Conservation (phyloP, 2,888 invertebrate genomes). For the Mesorhabditis spiculigera region DNA sequence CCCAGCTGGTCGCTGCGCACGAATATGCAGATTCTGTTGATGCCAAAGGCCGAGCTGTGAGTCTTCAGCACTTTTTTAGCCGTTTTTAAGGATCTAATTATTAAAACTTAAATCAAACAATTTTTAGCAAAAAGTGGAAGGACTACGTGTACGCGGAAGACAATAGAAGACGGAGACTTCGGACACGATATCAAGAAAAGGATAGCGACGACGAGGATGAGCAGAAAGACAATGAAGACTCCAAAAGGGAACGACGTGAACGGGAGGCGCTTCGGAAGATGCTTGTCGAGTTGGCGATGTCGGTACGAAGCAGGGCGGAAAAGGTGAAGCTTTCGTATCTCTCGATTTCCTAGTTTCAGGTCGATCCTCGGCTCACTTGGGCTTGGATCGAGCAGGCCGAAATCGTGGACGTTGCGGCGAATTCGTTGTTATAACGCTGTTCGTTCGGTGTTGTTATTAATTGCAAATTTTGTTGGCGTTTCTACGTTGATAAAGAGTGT, state of each 20-base stretch:
- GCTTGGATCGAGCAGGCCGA: background rate
- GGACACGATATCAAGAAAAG: no score
- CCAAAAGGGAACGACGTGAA: background rate
- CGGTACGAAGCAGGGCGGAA: background rate
- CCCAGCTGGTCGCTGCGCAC: constrained; percentile 44
- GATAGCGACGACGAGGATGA: constrained; percentile 1
- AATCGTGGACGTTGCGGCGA: background rate
- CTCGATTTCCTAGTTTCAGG: background rate
- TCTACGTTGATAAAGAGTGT: no score
- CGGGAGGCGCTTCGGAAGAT: background rate
- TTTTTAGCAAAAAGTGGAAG: background rate
- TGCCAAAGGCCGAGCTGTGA: constrained; percentile 33
- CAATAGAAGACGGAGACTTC: background rate
- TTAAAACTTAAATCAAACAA: background rate
- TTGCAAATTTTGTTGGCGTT: no score
- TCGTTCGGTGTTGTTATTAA: no score
- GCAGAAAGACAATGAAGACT: background rate
- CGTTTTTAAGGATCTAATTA: background rate
- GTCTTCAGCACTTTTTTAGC: background rate
- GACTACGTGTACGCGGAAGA: background rate
- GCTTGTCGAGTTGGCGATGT: constrained; percentile 1
- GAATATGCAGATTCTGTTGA: constrained; percentile 36
- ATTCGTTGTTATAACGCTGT: background rate
- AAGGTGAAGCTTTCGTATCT: background rate
- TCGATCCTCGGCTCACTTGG: background rate